Evolutionary conservation across 2,888 invertebrate genomes (phyloP), one percentile per base, ranked within the genome.

Genomic region (Nyleta sp.): DNA sequence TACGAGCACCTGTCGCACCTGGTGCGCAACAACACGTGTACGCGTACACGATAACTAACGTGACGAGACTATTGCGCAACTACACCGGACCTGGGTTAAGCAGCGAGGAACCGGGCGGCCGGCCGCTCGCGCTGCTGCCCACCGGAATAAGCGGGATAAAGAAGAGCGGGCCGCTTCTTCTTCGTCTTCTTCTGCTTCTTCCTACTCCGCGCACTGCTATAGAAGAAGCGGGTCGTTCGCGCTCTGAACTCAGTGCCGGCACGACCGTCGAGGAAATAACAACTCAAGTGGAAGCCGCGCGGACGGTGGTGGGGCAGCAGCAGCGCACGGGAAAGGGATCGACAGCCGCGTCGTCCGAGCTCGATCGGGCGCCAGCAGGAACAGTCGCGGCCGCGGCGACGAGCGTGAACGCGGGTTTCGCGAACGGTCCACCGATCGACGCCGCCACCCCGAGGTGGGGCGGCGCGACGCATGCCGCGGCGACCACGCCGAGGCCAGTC

Each of bases 21-120:
- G 75, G 75, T 79, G 76, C 73, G 60, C 73, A 80, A 40, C 87
- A 87, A 81, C 87, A 90, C 83, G 85, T 87, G 81, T 89, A 90
- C 85, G 87, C 89, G 78, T 90, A 90, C 83, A 90, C 89, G 86
- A 89, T 89, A 86, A 89, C 88, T 74, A 89, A 89, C 84, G 86
- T 88, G 86, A 89, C 89, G 84, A 86, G 88, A 80, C 84, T 87
- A 82, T 88, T 89, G 86, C 87, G 89, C 84, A 89, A 88, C 85
- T 88, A 89, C 84, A 88, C 87, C 85, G 88, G 88, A 86, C 86
- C 87, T 86, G 86, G 86, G 86, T 81, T 85, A 86, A 88, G 84
- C 84, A 82, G 81, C 60, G 84, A 83, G 82, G 84, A 82, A 72
- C 71, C 73, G 67, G 70, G 67, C 40, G 50, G 68, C n/a, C 60